Evolutionary conservation across 2,888 invertebrate genomes (phyloP), one percentile per base, ranked within the genome.

Genomic region (Scotopteryx bipunctaria): DNA sequence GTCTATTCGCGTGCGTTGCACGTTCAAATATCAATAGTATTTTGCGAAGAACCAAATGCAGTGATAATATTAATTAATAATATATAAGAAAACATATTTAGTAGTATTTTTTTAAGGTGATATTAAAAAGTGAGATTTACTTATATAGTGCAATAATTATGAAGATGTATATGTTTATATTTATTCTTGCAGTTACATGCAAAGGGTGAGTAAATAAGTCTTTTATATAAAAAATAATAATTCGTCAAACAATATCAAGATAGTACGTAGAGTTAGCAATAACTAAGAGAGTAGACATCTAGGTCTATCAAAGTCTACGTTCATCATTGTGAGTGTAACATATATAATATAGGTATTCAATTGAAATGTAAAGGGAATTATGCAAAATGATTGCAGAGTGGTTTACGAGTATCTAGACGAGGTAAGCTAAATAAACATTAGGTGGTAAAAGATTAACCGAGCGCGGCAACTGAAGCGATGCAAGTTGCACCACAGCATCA

Each of bases 151-250:
- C 45, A 50, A 49, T n/a, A n/a, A n/a, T 49, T 45, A 55, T 52
- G 43, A 57, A 55, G 42, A 59, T 59, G 54, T 57, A 38, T 49
- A 53, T 21, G 25, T 38, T 55, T 42, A 9, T 61, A 43, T 44
- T 59, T 51, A 44, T 58, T 46, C 35, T 57, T 44, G 57, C 53
- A 41, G 56, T 58, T 55, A 42, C 59, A 40, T 53, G 52, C 48
- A 58, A 46, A 23, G 61, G 63, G 63, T 63, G 35, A 59, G 63
- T 58, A 2, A 5, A 37, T 33, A 15, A 1, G 6, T 32, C n/a
- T 32, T 14, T 32, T 8, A 14, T 19, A 5, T 19, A 21, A 13
- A 11, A 19, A 19, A n/a, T n/a, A n/a, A n/a, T n/a, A n/a, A n/a
- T n/a, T n/a, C n/a, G n/a, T n/a, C n/a, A n/a, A n/a, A n/a, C n/a